Evolutionary conservation across 53 echinoderm and acorn worm genomes (phyloP).

Genomic region (Patiria pectinifera): DNA sequence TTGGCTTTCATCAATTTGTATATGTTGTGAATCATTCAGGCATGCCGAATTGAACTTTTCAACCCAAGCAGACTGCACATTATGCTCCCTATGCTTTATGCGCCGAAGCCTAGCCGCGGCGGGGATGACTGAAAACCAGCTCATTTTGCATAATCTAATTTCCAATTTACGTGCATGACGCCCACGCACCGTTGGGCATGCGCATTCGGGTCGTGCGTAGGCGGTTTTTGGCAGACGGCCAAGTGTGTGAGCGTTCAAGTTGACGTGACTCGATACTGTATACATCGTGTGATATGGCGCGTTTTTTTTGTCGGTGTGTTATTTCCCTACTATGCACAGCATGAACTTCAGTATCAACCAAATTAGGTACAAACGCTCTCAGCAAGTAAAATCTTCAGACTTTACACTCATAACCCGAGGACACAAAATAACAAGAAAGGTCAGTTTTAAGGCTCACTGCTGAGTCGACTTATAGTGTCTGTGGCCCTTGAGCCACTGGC

Average conservation of each 20-base stretch:
- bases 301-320: not conserved
- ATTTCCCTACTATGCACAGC: not conserved
- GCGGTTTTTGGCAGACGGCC: constrained; percentile 54
- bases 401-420: constrained; percentile 27
- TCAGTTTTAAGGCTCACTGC: constrained; percentile 3
- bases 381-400: not conserved
- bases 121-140: constrained; percentile 31
- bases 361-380: not conserved
- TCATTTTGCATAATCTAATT: constrained; percentile 48
- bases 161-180: constrained; percentile 43
- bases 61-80: constrained; percentile 9
- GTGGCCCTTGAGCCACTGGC: not conserved
- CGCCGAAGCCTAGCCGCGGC: not conserved
- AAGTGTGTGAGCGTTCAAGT: not conserved
- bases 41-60: constrained; percentile 45
- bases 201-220: not conserved
- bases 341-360: not conserved
- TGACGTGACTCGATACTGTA: not conserved
- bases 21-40: not conserved
- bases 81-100: not conserved
- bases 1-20: not conserved
- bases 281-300: not conserved
- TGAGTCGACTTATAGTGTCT: not conserved
- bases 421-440: constrained; percentile 18
- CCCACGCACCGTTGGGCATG: constrained; percentile 57